Evolutionary conservation across 1,140 invertebrate species (phyloP), one percentile per base, ranked within the genome.

Genomic region (Scaptomyza hsui): DNA sequence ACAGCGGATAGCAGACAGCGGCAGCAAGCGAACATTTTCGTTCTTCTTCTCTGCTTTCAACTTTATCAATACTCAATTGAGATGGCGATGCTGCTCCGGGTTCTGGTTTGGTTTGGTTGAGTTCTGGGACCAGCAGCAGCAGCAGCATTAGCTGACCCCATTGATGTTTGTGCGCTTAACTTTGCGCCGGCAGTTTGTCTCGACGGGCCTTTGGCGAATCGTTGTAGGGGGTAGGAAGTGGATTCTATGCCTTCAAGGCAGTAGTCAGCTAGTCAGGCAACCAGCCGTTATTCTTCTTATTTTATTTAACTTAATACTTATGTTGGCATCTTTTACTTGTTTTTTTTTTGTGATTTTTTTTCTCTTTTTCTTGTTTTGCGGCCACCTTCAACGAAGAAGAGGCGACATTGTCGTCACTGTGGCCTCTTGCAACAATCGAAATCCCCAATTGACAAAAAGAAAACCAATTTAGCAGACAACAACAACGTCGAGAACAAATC

Each of bases 361-460:
- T 62, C 32, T 16, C 48, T 47, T 42, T 41, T 16, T 65, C 57
- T 52, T 52, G 13, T 24, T 26, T 70, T 52, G 63, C 37, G 52
- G 68, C 47, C 47, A 65, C 67, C 67, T 63, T 62, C 26, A 44
- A 56, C 15, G 78, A 44, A 29, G 6, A 10, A 29, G 26, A 7
- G 26, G 26, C 45, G 71, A 19, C 71, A 51, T 12, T 63, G 80
- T 79, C 81, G 69, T 62, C 63, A 73, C 68, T 81, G 63, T 89
- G 75, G 75, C 72, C 81, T 85, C 72, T 88, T 75, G 86, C 81
- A 77, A 89, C 86, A 90, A 90, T 89, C 85, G 89, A 83, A 90
- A 90, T 90, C 89, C 89, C 89, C 89, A 90, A 86, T 90, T 90
- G 89, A 90, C 89, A 89, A 90, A 90, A 90, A 89, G 89, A 90